Conservation (phyloP, 2,113 vertebrate genomes). For the Apaloderma vittatum region DNA sequence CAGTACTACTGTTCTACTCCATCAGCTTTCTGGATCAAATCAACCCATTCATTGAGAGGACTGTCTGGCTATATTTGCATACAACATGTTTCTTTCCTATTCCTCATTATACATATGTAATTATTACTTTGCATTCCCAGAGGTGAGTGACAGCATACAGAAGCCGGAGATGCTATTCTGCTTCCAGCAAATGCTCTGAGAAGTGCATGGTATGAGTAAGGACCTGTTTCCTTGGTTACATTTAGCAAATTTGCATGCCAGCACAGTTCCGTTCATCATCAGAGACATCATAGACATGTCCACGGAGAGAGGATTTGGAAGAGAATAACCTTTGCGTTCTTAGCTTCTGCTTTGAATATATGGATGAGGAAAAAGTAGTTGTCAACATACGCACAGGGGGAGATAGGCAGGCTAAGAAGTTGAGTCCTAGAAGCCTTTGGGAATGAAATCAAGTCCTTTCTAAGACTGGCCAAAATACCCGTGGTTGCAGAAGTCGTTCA, state of each 20-base stretch:
- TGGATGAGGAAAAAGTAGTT: background rate
- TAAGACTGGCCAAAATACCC: background rate
- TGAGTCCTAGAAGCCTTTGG: background rate
- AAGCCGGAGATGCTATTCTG: background rate
- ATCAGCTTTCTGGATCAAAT: background rate
- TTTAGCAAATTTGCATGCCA: conserved; percentile 59
- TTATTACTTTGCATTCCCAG: conserved; percentile 20
- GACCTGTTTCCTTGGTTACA: conserved; percentile 64
- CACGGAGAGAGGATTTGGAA: conserved; percentile 23
- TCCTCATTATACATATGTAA: conserved; percentile 14
- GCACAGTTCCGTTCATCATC: conserved; percentile 13
- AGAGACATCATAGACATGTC: conserved; percentile 3
- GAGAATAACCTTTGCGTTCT: conserved; percentile 38
- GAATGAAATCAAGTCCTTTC: background rate
- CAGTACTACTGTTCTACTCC: background rate
- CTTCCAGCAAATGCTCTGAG: conserved; percentile 35
- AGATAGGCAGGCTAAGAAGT: background rate
- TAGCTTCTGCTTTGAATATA: conserved; percentile 21
- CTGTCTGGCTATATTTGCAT: background rate
- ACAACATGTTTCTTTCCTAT: background rate
- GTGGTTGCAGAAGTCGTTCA: background rate
- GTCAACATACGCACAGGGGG: background rate
- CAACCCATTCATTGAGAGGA: background rate
- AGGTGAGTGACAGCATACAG: background rate
- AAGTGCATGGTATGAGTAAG: background rate